A percentile compares a stretch with the other conserved stretches of the same genome.
phyloP scores from a whole-genome alignment of 2,888 invertebrate genomes.

The Euclidia mi region DNA sequence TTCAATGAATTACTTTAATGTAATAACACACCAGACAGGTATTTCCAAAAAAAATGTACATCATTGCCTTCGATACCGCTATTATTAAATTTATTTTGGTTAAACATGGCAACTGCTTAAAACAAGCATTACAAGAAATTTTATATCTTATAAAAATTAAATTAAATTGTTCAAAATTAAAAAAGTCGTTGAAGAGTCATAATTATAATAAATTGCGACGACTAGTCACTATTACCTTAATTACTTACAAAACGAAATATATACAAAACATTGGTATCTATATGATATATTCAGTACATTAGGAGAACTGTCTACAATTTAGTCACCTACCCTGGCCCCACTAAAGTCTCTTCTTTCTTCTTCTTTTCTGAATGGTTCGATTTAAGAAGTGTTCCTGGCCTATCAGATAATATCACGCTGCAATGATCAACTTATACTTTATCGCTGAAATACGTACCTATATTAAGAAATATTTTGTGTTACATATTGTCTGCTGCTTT shows the following conservation, averaged over 20 bases:
- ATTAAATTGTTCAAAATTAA: constrained; percentile 14
- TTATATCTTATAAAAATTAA: constrained; percentile 39
- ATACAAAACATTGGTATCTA: constrained; percentile 54
- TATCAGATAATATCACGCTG: too few species aligned
- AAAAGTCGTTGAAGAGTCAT: constrained; percentile 25
- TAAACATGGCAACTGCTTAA: constrained; percentile 43
- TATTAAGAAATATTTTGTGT: too few species aligned
- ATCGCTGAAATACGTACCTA: too few species aligned
- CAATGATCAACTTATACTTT: too few species aligned
- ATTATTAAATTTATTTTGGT: constrained; percentile 48
- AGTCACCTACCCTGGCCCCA: too few species aligned
- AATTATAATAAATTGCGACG: constrained; percentile 70
- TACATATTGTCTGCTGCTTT: too few species aligned
- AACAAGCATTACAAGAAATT: constrained; percentile 32
- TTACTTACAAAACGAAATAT: constrained; percentile 62
- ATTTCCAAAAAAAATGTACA: not conserved
- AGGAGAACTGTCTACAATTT: not conserved
- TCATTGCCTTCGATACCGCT: constrained; percentile 16
- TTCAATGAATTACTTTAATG: not conserved
- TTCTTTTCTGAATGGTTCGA: too few species aligned
- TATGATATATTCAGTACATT: constrained; percentile 67
- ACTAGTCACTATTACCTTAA: constrained; percentile 76
- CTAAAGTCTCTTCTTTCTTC: too few species aligned
- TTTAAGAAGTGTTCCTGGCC: too few species aligned
- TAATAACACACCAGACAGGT: not conserved